A percentile compares a stretch with the other conserved stretches of the same genome.
These are phyloP conservation scores for Drosophila biarmipes DNA, from an alignment of 1,140 invertebrate genomes.

Conservation along the genomic window DNA sequence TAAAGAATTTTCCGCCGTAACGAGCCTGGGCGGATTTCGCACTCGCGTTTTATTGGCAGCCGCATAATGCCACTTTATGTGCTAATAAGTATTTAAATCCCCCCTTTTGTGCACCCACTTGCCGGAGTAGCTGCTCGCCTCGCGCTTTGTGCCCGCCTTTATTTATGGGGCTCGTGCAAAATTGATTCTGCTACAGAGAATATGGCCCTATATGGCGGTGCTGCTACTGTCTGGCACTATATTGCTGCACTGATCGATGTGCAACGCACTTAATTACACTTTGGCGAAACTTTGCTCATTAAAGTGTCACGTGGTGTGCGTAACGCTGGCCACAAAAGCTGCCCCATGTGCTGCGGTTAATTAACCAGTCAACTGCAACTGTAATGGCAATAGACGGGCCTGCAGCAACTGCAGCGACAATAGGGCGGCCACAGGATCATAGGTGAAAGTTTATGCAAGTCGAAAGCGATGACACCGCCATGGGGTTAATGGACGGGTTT, in stretches of 20 bases:
- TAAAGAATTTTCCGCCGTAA: slow-evolving; percentile 60
- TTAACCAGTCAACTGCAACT: slow-evolving; percentile 60
- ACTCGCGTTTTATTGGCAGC: slow-evolving; percentile 55
- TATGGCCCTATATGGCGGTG: background rate
- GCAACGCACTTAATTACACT: slow-evolving; percentile 70
- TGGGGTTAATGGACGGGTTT: background rate
- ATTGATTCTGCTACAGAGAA: slow-evolving; percentile 24
- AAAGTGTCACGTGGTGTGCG: slow-evolving; percentile 67
- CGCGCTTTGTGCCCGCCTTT: background rate
- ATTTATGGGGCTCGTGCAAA: slow-evolving; percentile 34
- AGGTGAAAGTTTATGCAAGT: slow-evolving; percentile 35
- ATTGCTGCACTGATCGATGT: slow-evolving; percentile 24
- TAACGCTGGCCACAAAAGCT: slow-evolving; percentile 43
- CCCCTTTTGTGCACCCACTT: slow-evolving; percentile 26
- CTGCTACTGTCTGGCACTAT: background rate
- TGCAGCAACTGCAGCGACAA: slow-evolving; percentile 14
- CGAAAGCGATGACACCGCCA: slow-evolving; percentile 4
- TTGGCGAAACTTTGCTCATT: slow-evolving; percentile 69
- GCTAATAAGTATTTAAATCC: slow-evolving; percentile 65
- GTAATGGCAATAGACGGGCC: slow-evolving; percentile 1
- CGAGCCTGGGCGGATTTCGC: slow-evolving; percentile 60
- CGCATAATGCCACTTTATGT: slow-evolving; percentile 69
- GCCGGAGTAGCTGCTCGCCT: slow-evolving; percentile 5
- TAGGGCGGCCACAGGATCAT: slow-evolving; percentile 24
- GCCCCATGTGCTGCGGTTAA: slow-evolving; percentile 49